These are phyloP conservation scores for Chionis minor DNA, from an alignment of 2,113 vertebrate species.

Conservation along the genomic window DNA sequence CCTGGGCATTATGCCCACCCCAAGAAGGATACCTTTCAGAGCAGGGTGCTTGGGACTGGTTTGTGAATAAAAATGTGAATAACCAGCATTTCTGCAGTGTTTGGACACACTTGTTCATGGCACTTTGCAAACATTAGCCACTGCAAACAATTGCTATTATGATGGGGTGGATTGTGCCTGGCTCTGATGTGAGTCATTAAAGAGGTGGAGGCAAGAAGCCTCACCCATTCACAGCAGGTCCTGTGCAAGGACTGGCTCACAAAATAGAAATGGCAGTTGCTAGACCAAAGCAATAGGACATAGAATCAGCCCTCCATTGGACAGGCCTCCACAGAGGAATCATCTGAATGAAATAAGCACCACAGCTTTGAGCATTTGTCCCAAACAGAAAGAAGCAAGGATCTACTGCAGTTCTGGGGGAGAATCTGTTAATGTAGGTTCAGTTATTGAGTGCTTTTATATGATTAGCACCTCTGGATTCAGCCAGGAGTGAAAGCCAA, in stretches of 20 bases:
- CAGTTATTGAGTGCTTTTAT: not conserved
- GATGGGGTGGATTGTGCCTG: not conserved
- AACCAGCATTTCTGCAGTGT: not conserved
- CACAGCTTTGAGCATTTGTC: not conserved
- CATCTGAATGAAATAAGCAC: not conserved
- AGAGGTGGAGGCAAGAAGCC: not conserved
- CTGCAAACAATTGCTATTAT: slow-evolving; percentile 29
- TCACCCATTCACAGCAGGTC: not conserved
- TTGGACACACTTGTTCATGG: not conserved
- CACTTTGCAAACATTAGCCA: slow-evolving; percentile 38
- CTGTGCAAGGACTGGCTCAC: not conserved
- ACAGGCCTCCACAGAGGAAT: not conserved
- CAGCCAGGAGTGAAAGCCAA: not conserved
- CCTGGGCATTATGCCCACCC: not conserved
- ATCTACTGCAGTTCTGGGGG: not conserved
- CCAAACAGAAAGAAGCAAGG: not conserved
- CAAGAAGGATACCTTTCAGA: not conserved
- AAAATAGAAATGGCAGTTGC: not conserved
- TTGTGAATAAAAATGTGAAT: not conserved
- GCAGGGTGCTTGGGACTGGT: not conserved
- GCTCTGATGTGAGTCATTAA: slow-evolving; percentile 8
- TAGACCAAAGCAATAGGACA: not conserved
- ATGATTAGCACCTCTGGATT: not conserved
- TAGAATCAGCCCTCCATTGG: not conserved
- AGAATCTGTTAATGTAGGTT: not conserved